Percentiles rank a stretch among this genome's conserved stretches.
phyloP scores from a whole-genome alignment of 2,888 invertebrate species.

The Thymelicus sylvestris region DNA sequence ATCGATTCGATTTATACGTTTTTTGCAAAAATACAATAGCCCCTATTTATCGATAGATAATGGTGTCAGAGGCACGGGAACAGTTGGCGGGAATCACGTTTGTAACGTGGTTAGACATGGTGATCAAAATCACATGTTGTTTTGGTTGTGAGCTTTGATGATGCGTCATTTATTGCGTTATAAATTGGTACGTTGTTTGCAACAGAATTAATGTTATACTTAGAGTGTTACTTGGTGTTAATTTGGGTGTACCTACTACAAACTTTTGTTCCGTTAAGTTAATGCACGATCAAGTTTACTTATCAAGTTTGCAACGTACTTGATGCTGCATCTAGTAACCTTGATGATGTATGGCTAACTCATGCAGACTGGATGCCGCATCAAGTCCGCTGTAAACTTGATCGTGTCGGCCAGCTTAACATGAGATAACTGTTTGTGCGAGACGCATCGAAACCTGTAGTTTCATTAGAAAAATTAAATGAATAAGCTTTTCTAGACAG shows the following conservation, averaged over 20 bases:
- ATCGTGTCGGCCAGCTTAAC: no score
- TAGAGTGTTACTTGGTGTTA: not conserved
- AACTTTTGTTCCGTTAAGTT: no score
- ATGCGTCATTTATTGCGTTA: slow-evolving; percentile 28
- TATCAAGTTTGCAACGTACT: no score
- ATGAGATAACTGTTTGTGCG: not conserved
- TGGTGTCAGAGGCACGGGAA: slow-evolving; percentile 64
- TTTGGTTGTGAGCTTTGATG: slow-evolving; percentile 47
- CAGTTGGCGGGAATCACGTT: slow-evolving; percentile 77
- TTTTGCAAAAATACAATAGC: slow-evolving; percentile 76
- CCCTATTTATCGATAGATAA: slow-evolving; percentile 81
- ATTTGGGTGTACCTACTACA: not conserved
- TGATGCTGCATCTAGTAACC: no score
- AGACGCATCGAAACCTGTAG: no score
- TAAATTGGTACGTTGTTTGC: slow-evolving; percentile 36
- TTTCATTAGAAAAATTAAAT: no score
- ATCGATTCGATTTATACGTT: slow-evolving; percentile 83
- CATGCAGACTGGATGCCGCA: no score
- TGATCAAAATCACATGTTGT: slow-evolving; percentile 80
- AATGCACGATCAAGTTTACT: no score
- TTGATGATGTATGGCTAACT: no score
- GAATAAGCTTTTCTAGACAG: no score
- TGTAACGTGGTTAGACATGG: slow-evolving; percentile 81
- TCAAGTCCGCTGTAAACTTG: no score
- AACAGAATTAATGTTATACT: not conserved